Percentiles rank a stretch among this genome's conserved stretches.
phyloP scores from a whole-genome alignment of 1,140 invertebrate genomes.

The Trichoplusia ni region DNA sequence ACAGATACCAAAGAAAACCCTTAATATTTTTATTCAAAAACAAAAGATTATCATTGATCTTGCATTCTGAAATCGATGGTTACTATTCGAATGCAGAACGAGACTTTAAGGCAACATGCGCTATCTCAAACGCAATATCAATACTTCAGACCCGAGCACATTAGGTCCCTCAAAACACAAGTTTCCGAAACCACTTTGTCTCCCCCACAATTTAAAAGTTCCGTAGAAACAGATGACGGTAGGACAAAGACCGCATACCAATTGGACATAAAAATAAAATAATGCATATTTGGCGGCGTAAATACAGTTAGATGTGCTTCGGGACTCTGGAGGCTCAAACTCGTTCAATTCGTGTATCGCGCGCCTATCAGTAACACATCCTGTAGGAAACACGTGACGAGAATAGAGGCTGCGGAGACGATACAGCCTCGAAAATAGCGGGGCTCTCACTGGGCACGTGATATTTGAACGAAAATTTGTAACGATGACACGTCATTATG shows the following conservation, averaged over 20 bases:
- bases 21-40: background rate
- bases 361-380: constrained; percentile 65
- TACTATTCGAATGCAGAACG: too few species aligned
- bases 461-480: too few species aligned
- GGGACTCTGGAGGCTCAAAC: constrained; percentile 35
- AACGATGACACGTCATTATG: too few species aligned
- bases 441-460: background rate
- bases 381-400: constrained; percentile 66
- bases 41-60: too few species aligned
- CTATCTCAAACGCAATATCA: constrained; percentile 11
- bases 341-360: constrained; percentile 43
- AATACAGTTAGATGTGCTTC: constrained; percentile 60
- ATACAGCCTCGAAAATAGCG: background rate
- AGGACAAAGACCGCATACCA: constrained; percentile 66
- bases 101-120: background rate
- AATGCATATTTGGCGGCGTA: constrained; percentile 62
- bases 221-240: constrained; percentile 68
- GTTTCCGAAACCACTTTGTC: constrained; percentile 41
- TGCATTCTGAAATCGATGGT: too few species aligned
- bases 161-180: constrained; percentile 1
- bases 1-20: background rate
- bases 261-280: constrained; percentile 66
- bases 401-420: constrained; percentile 39
- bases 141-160: constrained; percentile 2
- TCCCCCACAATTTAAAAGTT: constrained; percentile 68